A percentile compares a stretch with the other conserved stretches of the same genome.
Conservation (phyloP, 2,113 vertebrate species). For the Porphyrio hochstetteri region DNA sequence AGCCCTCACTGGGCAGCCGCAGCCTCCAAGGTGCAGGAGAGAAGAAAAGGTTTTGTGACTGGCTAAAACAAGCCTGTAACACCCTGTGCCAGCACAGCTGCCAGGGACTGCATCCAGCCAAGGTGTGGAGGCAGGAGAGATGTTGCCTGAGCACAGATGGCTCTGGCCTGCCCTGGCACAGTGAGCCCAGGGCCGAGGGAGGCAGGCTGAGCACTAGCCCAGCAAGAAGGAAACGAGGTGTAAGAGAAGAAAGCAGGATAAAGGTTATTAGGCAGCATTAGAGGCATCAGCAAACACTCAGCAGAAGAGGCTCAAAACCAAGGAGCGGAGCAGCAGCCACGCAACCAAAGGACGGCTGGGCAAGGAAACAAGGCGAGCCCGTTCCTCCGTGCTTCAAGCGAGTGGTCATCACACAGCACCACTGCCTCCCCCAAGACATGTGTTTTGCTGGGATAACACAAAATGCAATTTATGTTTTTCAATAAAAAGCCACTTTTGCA, state of each 20-base stretch:
- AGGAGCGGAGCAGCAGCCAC: accelerated
- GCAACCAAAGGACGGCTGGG: not conserved
- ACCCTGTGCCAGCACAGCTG: not conserved
- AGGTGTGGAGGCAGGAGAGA: not conserved
- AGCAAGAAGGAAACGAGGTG: accelerated
- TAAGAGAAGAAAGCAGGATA: not conserved
- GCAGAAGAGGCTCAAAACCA: not conserved
- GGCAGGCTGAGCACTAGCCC: not conserved
- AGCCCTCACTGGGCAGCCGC: not conserved
- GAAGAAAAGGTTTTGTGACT: not conserved
- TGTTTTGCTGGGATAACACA: conserved; percentile 41
- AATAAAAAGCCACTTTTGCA: conserved; percentile 51
- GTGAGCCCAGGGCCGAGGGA: not conserved
- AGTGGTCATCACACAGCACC: not conserved
- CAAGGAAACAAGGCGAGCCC: accelerated
- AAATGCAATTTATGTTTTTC: conserved; percentile 47
- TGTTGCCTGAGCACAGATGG: not conserved
- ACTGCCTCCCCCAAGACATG: not conserved
- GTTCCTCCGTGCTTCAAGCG: accelerated
- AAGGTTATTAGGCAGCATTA: accelerated
- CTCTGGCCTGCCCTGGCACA: not conserved
- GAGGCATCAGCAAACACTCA: not conserved
- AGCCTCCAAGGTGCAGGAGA: not conserved
- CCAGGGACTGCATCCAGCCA: not conserved
- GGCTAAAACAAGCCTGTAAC: not conserved